These are phyloP conservation scores for Lochmaea crataegi DNA, from an alignment of 2,888 invertebrate genomes.

Conservation along the genomic window DNA sequence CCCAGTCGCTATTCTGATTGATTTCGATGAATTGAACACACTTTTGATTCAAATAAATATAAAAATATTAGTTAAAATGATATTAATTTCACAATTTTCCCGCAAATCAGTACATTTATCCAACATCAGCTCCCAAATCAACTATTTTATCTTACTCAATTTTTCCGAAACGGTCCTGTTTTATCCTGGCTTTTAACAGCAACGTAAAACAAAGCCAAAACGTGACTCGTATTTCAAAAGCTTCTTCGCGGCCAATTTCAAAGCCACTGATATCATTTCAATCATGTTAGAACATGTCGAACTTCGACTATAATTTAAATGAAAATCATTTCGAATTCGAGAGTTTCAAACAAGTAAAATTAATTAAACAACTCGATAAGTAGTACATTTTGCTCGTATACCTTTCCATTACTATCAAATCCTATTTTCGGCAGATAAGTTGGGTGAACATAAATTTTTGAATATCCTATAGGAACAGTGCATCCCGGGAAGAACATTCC, in stretches of 20 bases:
- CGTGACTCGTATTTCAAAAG: background rate
- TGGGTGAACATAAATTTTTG: background rate
- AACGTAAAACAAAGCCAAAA: background rate
- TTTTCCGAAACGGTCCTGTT: background rate
- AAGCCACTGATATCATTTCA: slow-evolving; percentile 1
- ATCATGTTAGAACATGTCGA: background rate
- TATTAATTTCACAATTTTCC: too few relatives aligned
- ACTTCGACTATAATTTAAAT: background rate
- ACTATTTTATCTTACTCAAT: background rate
- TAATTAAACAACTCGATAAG: background rate
- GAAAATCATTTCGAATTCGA: background rate
- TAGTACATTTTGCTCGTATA: background rate
- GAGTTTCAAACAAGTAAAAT: background rate
- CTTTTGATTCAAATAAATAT: too few relatives aligned
- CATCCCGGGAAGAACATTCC: too few relatives aligned
- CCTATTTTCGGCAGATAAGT: background rate
- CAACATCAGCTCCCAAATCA: too few relatives aligned
- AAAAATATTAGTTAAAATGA: too few relatives aligned
- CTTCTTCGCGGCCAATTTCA: background rate
- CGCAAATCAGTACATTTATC: too few relatives aligned
- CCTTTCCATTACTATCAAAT: background rate
- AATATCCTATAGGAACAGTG: too few relatives aligned
- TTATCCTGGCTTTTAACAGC: background rate
- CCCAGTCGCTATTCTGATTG: too few relatives aligned
- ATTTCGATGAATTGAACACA: too few relatives aligned